Conservation (phyloP, 2,113 vertebrate species). For the Plecotus auritus region DNA sequence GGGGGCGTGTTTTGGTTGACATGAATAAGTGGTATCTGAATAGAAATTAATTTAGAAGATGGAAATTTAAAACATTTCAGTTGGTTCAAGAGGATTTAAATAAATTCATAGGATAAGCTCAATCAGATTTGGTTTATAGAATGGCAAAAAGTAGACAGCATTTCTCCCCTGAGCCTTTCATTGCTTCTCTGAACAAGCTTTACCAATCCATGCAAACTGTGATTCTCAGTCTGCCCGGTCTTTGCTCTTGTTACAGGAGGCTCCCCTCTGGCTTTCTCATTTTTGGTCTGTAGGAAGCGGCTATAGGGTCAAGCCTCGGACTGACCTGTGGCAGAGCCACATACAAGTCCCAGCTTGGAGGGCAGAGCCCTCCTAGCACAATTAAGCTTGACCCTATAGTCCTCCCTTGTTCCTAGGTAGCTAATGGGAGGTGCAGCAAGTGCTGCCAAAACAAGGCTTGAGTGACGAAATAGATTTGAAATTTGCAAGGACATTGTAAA, state of each 20-base stretch:
- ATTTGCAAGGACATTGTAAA: too few species aligned
- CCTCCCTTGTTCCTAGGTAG: too few species aligned
- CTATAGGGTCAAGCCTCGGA: too few species aligned
- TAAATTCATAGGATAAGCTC: not conserved
- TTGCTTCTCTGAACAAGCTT: not conserved
- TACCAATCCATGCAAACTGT: not conserved
- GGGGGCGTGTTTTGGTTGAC: not conserved
- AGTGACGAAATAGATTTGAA: too few species aligned
- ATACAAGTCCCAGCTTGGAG: too few species aligned
- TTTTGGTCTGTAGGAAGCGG: not conserved
- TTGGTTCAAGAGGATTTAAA: not conserved
- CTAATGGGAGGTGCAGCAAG: too few species aligned
- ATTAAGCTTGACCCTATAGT: too few species aligned
- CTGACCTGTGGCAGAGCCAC: too few species aligned
- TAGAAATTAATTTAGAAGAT: not conserved
- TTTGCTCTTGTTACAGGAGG: not conserved
- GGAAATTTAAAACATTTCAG: not conserved
- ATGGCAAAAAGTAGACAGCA: not conserved
- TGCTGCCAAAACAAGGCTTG: too few species aligned
- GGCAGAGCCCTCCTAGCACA: too few species aligned
- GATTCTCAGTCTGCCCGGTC: not conserved
- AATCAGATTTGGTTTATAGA: not conserved
- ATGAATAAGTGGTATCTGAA: not conserved
- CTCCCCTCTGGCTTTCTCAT: not conserved
- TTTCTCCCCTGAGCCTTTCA: not conserved